These are phyloP conservation scores for Pristionchus japonicus DNA, from an alignment of 2,888 invertebrate species.

Conservation along the genomic window DNA sequence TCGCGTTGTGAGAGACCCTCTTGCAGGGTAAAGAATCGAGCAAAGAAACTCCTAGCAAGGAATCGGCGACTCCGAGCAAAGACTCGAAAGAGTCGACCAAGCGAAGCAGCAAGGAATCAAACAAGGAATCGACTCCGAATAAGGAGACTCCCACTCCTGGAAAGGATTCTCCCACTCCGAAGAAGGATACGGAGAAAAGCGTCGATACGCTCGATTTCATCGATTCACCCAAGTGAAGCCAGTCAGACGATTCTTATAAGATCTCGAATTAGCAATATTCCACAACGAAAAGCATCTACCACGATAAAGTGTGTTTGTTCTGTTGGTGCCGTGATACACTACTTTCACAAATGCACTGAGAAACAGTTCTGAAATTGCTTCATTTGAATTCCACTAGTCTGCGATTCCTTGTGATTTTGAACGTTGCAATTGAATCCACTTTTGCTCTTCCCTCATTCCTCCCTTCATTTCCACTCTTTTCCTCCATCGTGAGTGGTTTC, in stretches of 20 bases:
- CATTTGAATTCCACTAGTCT: background rate
- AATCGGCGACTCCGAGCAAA: background rate
- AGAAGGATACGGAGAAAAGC: background rate
- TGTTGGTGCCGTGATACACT: background rate
- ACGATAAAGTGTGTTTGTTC: constrained; percentile 20
- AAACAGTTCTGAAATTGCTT: background rate
- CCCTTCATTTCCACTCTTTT: background rate
- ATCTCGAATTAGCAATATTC: background rate
- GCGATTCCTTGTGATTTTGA: too few relatives aligned
- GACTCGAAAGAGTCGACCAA: too few relatives aligned
- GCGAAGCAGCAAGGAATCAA: background rate
- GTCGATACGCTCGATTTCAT: background rate
- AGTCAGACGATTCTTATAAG: background rate
- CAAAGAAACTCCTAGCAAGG: background rate
- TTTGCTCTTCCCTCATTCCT: background rate
- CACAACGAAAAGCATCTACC: constrained; percentile 13
- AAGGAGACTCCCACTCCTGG: background rate
- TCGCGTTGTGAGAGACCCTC: too few relatives aligned
- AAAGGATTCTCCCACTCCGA: background rate
- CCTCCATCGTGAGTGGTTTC: background rate
- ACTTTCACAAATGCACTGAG: background rate
- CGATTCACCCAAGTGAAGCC: background rate
- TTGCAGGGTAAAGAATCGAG: background rate
- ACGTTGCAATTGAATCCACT: background rate
- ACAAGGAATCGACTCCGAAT: background rate